Evolutionary conservation across 1,140 invertebrate genomes (phyloP).

Genomic region (Saccostrea glomerata): DNA sequence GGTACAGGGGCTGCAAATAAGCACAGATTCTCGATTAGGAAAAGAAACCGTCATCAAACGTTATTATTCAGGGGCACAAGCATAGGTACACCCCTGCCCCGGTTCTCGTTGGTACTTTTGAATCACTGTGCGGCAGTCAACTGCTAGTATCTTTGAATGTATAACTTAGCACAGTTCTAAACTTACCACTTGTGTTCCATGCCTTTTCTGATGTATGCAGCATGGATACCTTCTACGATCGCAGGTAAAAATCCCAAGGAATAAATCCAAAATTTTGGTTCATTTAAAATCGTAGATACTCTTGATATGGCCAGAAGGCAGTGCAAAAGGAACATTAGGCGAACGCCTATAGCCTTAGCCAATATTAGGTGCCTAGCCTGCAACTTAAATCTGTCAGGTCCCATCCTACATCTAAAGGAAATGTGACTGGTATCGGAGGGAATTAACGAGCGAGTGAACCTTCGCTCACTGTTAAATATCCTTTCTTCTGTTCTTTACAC

Average conservation of each 20-base stretch:
- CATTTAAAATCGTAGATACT: background rate
- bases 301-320: background rate
- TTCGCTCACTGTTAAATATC: background rate
- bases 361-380: background rate
- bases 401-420: background rate
- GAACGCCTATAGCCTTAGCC: constrained; percentile 9
- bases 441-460: background rate
- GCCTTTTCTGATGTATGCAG: background rate
- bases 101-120: no score
- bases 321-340: constrained; percentile 15
- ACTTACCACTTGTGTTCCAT: constrained; percentile 33
- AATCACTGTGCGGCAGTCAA: no score
- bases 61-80: no score
- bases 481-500: background rate
- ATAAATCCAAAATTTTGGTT: constrained; percentile 12
- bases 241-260: background rate
- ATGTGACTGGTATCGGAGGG: background rate
- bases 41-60: no score
- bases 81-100: no score
- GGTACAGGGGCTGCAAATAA: no score
- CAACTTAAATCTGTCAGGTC: background rate
- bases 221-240: background rate
- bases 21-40: no score
- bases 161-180: background rate
- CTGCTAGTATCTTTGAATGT: no score